A percentile compares a stretch with the other conserved stretches of the same genome.
phyloP scores from a whole-genome alignment of 2,113 vertebrate species.

The Donacobius atricapilla region DNA sequence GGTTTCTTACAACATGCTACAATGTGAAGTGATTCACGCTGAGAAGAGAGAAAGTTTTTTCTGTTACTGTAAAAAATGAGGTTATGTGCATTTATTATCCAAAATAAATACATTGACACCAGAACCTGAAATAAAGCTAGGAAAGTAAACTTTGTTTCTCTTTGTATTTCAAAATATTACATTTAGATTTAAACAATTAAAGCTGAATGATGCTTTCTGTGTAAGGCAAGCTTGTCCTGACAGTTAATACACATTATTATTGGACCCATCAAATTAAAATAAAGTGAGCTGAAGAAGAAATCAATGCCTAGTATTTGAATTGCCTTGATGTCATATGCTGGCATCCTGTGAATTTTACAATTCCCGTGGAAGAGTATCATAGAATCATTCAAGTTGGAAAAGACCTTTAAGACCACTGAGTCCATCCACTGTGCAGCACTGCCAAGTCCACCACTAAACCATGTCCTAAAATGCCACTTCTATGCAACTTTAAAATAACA shows the following conservation, averaged over 20 bases:
- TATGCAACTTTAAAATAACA: not conserved
- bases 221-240: not conserved
- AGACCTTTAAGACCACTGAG: not conserved
- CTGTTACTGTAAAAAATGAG: not conserved
- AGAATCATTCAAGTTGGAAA: not conserved
- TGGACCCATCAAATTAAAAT: not conserved
- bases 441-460: not conserved
- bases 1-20: not conserved
- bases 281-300: conserved; percentile 7
- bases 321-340: not conserved
- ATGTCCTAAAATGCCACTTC: not conserved
- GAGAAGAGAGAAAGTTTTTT: not conserved
- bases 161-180: not conserved
- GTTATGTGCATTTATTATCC: not conserved
- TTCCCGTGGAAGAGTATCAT: not conserved
- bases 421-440: fast-evolving
- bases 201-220: not conserved
- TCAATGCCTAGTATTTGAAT: not conserved
- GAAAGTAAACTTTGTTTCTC: not conserved
- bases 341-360: not conserved
- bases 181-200: not conserved
- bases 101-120: conserved; percentile 11
- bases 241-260: not conserved
- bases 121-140: not conserved
- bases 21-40: not conserved